Evolutionary conservation across 2,888 invertebrate species (phyloP).

Genomic region (Acleris laterana): DNA sequence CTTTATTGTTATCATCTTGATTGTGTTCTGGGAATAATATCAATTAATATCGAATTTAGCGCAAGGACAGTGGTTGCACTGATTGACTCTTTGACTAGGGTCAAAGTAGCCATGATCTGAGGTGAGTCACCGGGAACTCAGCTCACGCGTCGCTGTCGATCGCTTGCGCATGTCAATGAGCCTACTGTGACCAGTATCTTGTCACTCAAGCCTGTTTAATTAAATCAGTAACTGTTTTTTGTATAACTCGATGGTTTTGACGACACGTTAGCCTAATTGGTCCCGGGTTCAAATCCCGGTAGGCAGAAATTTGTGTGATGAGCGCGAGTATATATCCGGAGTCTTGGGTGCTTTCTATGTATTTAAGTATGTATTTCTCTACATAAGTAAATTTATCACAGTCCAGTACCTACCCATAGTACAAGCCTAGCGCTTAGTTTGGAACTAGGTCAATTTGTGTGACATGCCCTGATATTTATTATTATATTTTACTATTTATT

Average conservation of each 20-base stretch:
- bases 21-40: conserved; percentile 68
- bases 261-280: no score
- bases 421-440: no score
- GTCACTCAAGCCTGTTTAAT: not conserved
- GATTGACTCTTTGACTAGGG: conserved; percentile 73
- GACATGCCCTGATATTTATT: no score
- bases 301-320: no score
- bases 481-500: not conserved
- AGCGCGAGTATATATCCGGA: no score
- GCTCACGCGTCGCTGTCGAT: conserved; percentile 69
- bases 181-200: conserved; percentile 62
- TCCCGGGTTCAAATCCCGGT: no score
- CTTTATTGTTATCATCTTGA: conserved; percentile 49
- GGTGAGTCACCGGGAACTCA: conserved; percentile 70
- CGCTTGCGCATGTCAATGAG: conserved; percentile 69
- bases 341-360: no score
- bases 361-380: no score
- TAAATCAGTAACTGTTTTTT: not conserved
- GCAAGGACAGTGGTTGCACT: conserved; percentile 74
- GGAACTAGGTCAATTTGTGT: no score
- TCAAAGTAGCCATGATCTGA: conserved; percentile 74
- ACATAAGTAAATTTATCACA: no score
- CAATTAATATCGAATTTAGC: conserved; percentile 65
- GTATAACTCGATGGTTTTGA: not conserved
- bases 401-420: no score